Base-by-base conservation (phyloP, 1,140 invertebrate genomes). In the Ctenoplectra terminalis region DNA sequence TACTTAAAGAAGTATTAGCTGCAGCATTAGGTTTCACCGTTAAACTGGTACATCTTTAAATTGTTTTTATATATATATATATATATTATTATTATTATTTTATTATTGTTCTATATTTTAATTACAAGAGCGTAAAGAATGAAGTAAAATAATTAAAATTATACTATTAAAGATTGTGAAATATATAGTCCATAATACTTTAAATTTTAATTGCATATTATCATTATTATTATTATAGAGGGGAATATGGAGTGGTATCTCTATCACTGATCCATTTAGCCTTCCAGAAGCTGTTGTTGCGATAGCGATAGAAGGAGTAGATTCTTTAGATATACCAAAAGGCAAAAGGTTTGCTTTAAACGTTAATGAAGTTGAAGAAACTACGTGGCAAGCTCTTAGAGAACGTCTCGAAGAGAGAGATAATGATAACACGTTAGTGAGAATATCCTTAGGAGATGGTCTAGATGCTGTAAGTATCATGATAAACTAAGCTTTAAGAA, bases 231-330 rank as follows among this genome's bases (percentile, higher is more conserved):
- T 78, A 74, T 94, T 94, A 8, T 89, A 97, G 95, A 95, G 94
- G 84, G 94, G 95, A 50, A 94, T 95, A 82, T 98, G 97, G 97
- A 94, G 94, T 85, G 97, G 97, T 23, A 88, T 98, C 71, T 94
- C 93, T 43, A 95, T 97, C 61, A 94, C 93, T 4, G 95, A 97
- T 94, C 96, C 97, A 13, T 98, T 98, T 85, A 94, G 95, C 81
- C 94, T 96, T 76, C 96, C 97, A 40, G 96, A 97, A 93, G 96
- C 96, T 50, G 95, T 97, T 64, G 96, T 98, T 37, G 95, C 95
- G 48, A 94, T 98, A 48, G 95, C 95, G 52, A 94, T 98, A 56
- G 96, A 97, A 92, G 97, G 97, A 76, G 92, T 97, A 11, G 92
- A 93, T n/a, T 90, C 90, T 37, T 74, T 94, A n/a, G 86, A 91